phyloP scores from a whole-genome alignment of 2,797 vertebrate species.

The Mallotus villosus region DNA sequence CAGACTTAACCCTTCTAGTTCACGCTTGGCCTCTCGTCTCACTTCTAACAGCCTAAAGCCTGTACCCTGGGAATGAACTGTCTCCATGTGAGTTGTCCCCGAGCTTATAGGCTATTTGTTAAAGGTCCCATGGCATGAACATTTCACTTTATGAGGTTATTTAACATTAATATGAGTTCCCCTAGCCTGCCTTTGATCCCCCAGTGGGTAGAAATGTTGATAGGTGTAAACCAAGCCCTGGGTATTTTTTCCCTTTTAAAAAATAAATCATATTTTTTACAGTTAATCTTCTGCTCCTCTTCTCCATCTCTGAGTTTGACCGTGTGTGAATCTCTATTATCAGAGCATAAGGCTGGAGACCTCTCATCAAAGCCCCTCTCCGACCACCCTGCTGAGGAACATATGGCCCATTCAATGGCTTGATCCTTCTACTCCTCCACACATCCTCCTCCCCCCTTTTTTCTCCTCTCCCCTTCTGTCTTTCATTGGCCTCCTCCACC shows the following conservation, averaged over 20 bases:
- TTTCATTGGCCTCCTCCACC: slow-evolving; percentile 18
- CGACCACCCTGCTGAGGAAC: slow-evolving; percentile 63
- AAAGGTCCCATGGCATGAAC: too few species aligned
- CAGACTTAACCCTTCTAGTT: slow-evolving; percentile 21
- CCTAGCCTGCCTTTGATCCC: too few species aligned
- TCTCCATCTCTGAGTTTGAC: slow-evolving; percentile 23
- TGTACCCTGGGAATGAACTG: too few species aligned
- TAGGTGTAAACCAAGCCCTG: too few species aligned
- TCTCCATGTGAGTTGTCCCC: too few species aligned
- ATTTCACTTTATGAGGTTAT: too few species aligned
- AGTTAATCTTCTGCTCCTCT: not conserved
- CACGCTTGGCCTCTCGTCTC: slow-evolving; percentile 18
- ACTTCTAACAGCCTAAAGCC: too few species aligned
- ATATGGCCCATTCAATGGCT: slow-evolving; percentile 60
- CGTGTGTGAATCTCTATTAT: slow-evolving; percentile 26
- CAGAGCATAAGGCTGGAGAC: slow-evolving; percentile 54
- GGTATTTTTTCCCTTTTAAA: too few species aligned
- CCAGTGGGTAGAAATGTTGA: too few species aligned
- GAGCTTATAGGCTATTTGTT: too few species aligned
- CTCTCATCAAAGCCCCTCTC: slow-evolving; percentile 56
- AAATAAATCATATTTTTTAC: too few species aligned
- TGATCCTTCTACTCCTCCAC: slow-evolving; percentile 10
- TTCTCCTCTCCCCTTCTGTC: slow-evolving; percentile 31
- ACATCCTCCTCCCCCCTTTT: slow-evolving; percentile 8
- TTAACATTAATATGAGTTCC: too few species aligned